Evolutionary conservation across 2,797 vertebrate species (phyloP).

Genomic region (Diplodus puntazzo): DNA sequence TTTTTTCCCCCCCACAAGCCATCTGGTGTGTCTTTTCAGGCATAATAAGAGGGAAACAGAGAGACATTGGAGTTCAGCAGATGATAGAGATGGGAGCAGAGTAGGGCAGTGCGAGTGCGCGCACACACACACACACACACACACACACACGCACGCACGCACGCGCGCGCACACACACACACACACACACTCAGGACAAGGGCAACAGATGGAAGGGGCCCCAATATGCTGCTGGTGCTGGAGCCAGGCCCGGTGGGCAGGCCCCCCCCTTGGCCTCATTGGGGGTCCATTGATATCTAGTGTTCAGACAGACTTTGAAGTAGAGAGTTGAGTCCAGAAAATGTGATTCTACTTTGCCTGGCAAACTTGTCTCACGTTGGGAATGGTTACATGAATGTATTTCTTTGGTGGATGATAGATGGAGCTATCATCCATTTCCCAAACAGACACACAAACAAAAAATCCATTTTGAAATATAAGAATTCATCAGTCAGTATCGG

Average conservation of each 20-base stretch:
- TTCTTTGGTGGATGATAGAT: slow-evolving; percentile 46
- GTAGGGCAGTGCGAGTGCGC: slow-evolving; percentile 37
- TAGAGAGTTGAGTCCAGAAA: slow-evolving; percentile 33
- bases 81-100: slow-evolving; percentile 61
- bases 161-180: slow-evolving; percentile 21
- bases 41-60: slow-evolving; percentile 71
- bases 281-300: slow-evolving; percentile 69
- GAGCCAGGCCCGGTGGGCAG: slow-evolving; percentile 67
- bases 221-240: slow-evolving; percentile 60
- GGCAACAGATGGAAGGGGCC: slow-evolving; percentile 80
- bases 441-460: not conserved
- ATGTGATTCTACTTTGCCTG: slow-evolving; percentile 29
- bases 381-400: slow-evolving; percentile 33
- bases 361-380: slow-evolving; percentile 32
- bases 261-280: slow-evolving; percentile 56
- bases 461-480: slow-evolving; percentile 29
- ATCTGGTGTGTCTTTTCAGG: slow-evolving; percentile 75
- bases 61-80: slow-evolving; percentile 61
- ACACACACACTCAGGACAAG: slow-evolving; percentile 38
- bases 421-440: slow-evolving; percentile 21
- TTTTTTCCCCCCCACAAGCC: slow-evolving; percentile 68
- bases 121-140: slow-evolving; percentile 30
- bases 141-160: slow-evolving; percentile 26
- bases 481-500: slow-evolving; percentile 7
- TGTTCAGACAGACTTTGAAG: slow-evolving; percentile 65